A percentile compares a stretch with the other conserved stretches of the same genome.
Conservation (phyloP, 2,113 vertebrate species). For the Tyrannus savana region DNA sequence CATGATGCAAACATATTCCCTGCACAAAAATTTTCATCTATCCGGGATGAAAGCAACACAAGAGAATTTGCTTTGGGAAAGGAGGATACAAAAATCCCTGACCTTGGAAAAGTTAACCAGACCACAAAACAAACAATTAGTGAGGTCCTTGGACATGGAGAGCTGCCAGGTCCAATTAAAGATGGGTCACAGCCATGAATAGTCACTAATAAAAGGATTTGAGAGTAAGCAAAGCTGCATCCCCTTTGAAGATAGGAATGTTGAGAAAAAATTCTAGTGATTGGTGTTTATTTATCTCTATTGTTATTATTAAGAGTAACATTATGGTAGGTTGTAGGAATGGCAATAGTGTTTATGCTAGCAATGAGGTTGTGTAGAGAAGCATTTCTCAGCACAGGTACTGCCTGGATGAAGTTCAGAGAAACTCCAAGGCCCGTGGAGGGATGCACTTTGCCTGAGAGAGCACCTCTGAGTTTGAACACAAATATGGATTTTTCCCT, state of each 20-base stretch:
- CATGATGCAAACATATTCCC: background rate
- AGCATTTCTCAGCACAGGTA: background rate
- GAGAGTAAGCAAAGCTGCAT: background rate
- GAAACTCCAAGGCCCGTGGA: background rate
- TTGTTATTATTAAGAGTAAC: background rate
- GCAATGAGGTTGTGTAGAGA: background rate
- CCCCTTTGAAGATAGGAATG: background rate
- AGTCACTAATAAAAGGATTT: background rate
- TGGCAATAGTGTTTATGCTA: background rate
- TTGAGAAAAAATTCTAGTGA: background rate
- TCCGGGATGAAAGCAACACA: background rate
- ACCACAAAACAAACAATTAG: background rate
- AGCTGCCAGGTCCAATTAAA: background rate
- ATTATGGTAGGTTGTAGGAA: background rate
- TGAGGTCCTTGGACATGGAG: background rate
- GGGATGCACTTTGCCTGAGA: background rate
- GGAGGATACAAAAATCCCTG: background rate
- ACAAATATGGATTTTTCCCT: background rate
- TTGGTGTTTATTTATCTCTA: background rate
- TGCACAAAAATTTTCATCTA: background rate
- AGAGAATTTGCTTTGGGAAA: background rate
- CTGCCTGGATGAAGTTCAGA: background rate
- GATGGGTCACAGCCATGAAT: background rate
- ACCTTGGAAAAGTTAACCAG: background rate
- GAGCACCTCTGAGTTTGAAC: background rate